These are phyloP conservation scores for Rhizomys pruinosus DNA, from an alignment of 2,113 vertebrate species.

Conservation along the genomic window DNA sequence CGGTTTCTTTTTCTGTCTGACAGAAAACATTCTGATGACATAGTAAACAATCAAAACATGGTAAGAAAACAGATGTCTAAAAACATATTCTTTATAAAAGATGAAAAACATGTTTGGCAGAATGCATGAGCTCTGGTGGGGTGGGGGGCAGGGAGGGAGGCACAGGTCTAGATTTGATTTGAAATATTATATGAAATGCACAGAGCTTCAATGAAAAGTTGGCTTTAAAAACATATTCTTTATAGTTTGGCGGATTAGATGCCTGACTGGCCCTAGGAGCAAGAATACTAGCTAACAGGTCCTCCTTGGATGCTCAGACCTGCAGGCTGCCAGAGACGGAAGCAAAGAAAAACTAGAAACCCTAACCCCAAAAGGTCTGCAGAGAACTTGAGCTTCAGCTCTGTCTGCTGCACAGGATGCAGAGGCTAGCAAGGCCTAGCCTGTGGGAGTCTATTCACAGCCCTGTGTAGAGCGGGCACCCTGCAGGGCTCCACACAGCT, in stretches of 20 bases:
- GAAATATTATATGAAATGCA: no score
- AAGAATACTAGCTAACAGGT: not conserved
- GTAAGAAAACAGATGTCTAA: not conserved
- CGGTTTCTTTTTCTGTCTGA: not conserved
- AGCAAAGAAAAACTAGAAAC: not conserved
- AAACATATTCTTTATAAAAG: no score
- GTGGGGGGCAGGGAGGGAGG: no score
- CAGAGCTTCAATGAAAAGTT: no score
- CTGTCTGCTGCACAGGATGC: not conserved
- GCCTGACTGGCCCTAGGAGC: not conserved
- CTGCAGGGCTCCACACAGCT: no score
- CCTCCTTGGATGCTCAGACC: not conserved
- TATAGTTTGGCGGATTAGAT: not conserved
- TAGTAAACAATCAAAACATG: not conserved
- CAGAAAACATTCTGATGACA: not conserved
- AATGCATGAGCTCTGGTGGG: no score
- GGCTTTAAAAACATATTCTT: no score
- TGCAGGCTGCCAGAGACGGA: not conserved
- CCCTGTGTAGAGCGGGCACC: not conserved
- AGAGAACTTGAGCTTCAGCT: not conserved
- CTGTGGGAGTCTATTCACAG: not conserved
- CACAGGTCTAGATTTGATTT: no score
- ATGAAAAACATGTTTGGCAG: no score
- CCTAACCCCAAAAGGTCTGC: not conserved
- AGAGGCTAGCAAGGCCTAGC: not conserved